Evolutionary conservation across 2,113 vertebrate species (phyloP).

Genomic region (Danio rerio): DNA sequence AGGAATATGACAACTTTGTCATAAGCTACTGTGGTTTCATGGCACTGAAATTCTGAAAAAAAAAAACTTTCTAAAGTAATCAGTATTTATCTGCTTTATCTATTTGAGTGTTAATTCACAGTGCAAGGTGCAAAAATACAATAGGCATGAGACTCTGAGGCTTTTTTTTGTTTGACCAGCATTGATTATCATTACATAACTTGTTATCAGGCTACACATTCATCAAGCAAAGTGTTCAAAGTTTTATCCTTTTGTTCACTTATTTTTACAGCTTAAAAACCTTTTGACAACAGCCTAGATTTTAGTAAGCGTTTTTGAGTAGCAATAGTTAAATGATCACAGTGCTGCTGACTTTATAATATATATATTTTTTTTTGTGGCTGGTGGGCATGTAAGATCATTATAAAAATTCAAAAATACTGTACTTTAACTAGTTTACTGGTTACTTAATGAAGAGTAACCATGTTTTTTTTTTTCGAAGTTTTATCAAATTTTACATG

Average conservation of each 20-base stretch:
- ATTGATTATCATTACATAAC: neutral
- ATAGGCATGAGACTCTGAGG: neutral
- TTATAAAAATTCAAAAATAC: slow-evolving; percentile 60
- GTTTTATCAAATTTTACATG: too few relatives aligned
- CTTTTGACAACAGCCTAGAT: neutral
- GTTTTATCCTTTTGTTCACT: neutral
- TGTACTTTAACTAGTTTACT: slow-evolving; percentile 24
- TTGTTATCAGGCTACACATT: slow-evolving; percentile 44
- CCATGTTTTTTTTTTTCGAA: too few relatives aligned
- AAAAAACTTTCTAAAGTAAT: neutral
- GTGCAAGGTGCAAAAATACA: neutral
- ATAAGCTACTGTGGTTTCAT: neutral
- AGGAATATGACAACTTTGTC: neutral
- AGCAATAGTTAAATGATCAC: slow-evolving; percentile 3
- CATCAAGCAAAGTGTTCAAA: slow-evolving; percentile 18
- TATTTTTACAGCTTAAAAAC: slow-evolving; percentile 23
- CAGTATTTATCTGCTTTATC: neutral
- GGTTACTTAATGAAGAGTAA: too few relatives aligned
- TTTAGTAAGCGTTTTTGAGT: neutral
- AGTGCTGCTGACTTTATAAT: neutral
- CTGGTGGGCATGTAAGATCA: slow-evolving; percentile 39
- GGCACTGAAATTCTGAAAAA: neutral
- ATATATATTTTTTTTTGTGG: neutral
- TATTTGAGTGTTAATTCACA: neutral
- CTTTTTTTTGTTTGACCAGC: neutral